A percentile compares a stretch with the other conserved stretches of the same genome.
Evolutionary conservation across 2,888 invertebrate genomes (phyloP).

Genomic region (Drosophila incognita): DNA sequence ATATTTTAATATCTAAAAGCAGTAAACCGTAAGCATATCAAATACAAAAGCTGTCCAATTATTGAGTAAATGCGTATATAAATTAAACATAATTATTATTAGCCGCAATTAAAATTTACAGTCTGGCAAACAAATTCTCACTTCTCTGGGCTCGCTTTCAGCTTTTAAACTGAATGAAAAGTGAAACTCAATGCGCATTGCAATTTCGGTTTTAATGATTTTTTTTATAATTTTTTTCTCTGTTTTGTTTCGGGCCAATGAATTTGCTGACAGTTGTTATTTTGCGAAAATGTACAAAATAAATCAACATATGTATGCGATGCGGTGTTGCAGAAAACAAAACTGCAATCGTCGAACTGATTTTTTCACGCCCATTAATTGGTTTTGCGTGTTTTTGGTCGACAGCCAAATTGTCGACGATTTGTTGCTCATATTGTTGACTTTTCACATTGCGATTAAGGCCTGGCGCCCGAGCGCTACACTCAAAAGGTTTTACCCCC

Average conservation of each 20-base stretch:
- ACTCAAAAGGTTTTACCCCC: slow-evolving; percentile 33
- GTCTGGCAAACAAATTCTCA: slow-evolving; percentile 25
- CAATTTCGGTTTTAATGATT: slow-evolving; percentile 28
- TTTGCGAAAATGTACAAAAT: slow-evolving; percentile 62
- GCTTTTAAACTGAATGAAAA: slow-evolving; percentile 67
- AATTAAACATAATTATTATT: slow-evolving; percentile 30
- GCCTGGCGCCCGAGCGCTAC: slow-evolving; percentile 35
- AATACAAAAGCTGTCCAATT: neutral
- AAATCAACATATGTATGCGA: slow-evolving; percentile 67
- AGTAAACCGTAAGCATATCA: neutral
- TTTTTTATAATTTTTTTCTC: neutral
- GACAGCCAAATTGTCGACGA: slow-evolving; percentile 79
- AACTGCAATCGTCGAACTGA: slow-evolving; percentile 64
- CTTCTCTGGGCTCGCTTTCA: slow-evolving; percentile 24
- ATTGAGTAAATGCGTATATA: slow-evolving; percentile 7
- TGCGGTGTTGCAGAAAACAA: slow-evolving; percentile 56
- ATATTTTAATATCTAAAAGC: neutral
- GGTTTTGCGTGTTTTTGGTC: slow-evolving; percentile 75
- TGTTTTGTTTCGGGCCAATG: slow-evolving; percentile 64
- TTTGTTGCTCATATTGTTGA: slow-evolving; percentile 63
- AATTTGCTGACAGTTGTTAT: slow-evolving; percentile 78
- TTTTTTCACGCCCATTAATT: slow-evolving; percentile 79
- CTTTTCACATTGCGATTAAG: slow-evolving; percentile 36
- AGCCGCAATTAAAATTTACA: slow-evolving; percentile 5
- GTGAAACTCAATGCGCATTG: slow-evolving; percentile 70